A percentile compares a stretch with the other conserved stretches of the same genome.
Conservation (phyloP, 2,797 vertebrate species). For the Apogon talboti region DNA sequence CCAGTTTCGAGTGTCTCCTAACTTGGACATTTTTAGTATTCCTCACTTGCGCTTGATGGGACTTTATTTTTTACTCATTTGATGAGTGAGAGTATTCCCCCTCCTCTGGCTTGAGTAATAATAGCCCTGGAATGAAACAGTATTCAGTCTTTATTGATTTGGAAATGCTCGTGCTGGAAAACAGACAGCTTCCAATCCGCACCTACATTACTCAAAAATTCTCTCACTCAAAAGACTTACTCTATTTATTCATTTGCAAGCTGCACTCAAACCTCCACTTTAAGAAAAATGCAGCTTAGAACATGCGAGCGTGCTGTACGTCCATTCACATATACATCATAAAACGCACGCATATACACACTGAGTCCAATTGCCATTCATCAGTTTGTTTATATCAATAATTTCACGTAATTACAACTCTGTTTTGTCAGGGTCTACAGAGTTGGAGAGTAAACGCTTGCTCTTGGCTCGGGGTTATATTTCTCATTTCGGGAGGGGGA, state of each 20-base stretch:
- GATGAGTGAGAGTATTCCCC: conserved; percentile 44
- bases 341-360: conserved; percentile 9
- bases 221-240: conserved; percentile 31
- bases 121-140: conserved; percentile 43
- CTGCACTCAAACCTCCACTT: conserved; percentile 35
- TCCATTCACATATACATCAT: conserved; percentile 17
- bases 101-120: conserved; percentile 31
- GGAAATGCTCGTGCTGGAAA: conserved; percentile 12
- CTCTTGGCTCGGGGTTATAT: conserved; percentile 65
- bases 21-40: conserved; percentile 54
- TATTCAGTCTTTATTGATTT: conserved; percentile 48
- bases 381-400: conserved; percentile 77
- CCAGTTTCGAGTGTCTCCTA: conserved; percentile 60
- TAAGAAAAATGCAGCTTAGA: conserved; percentile 13
- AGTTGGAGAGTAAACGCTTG: conserved; percentile 64
- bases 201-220: conserved; percentile 21
- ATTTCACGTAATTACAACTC: conserved; percentile 74
- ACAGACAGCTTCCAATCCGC: conserved; percentile 33
- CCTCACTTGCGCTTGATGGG: conserved; percentile 52
- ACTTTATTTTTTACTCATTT: conserved; percentile 63
- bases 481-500: conserved; percentile 64
- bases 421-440: conserved; percentile 73
- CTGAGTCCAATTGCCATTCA: conserved; percentile 58
- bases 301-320: conserved; percentile 9
- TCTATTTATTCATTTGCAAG: conserved; percentile 25